These are phyloP conservation scores for Chrysogorgia sp. DNA, from an alignment of 92 coral and sea anemone species.

Conservation along the genomic window DNA sequence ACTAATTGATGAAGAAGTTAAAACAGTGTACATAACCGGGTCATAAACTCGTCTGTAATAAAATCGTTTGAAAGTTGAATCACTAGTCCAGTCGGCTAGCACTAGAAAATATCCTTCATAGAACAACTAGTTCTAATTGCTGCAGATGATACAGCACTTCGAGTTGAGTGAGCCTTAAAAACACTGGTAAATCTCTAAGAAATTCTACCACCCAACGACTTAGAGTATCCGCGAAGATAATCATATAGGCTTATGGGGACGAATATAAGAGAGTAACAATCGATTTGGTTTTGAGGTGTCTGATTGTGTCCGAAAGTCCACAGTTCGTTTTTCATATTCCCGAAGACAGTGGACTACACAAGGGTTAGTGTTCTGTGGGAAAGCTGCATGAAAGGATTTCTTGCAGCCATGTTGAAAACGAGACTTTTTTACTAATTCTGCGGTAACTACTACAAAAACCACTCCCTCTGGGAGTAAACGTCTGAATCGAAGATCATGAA, in stretches of 20 bases:
- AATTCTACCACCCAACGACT: constrained; percentile 59
- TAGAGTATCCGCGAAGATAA: constrained; percentile 49
- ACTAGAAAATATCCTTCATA: constrained; percentile 31
- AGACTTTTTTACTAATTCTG: no score
- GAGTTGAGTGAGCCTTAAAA: constrained; percentile 57
- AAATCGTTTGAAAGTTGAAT: constrained; percentile 50
- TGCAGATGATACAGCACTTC: constrained; percentile 46
- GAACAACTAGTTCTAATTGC: constrained; percentile 34
- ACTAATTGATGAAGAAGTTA: not conserved
- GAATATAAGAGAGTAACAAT: constrained; percentile 48
- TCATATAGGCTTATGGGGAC: constrained; percentile 54
- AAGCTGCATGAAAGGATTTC: constrained; percentile 61
- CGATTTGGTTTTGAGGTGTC: constrained; percentile 51
- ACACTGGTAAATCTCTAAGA: constrained; percentile 25
- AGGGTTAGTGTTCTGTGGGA: constrained; percentile 50
- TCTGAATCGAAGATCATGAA: no score
- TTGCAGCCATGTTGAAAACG: constrained; percentile 48
- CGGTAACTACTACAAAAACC: no score
- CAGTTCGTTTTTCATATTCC: constrained; percentile 59
- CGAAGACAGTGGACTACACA: constrained; percentile 57
- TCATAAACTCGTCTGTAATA: constrained; percentile 46
- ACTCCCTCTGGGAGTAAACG: no score
- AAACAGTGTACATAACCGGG: constrained; percentile 1
- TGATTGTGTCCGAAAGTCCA: constrained; percentile 28
- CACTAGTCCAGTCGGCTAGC: constrained; percentile 52